Conservation (phyloP, 2,113 vertebrate genomes). For the Sturnira hondurensis region DNA sequence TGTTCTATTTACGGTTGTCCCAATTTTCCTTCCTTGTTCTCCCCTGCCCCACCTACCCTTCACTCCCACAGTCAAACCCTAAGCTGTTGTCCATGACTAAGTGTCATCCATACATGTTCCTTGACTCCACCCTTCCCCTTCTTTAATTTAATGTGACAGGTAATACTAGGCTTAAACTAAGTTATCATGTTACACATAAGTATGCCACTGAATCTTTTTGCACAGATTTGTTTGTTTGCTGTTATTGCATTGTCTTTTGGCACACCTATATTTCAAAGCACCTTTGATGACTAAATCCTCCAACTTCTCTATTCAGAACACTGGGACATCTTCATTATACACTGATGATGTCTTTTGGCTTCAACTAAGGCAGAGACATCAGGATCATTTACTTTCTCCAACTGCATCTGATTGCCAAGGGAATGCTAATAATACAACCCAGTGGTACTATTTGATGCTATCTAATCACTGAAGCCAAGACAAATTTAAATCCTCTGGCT, state of each 20-base stretch:
- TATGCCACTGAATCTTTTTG: neutral
- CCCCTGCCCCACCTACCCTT: too few relatives aligned
- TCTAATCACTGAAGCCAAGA: constrained; percentile 40
- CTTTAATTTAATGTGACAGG: neutral
- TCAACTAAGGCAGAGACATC: constrained; percentile 26
- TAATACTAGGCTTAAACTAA: constrained; percentile 33
- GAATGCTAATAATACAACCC: constrained; percentile 28
- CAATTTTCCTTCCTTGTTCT: too few relatives aligned
- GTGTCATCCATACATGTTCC: too few relatives aligned
- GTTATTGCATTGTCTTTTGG: neutral
- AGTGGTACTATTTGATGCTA: neutral
- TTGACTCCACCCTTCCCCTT: too few relatives aligned
- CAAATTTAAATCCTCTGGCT: neutral
- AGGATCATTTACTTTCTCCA: constrained; percentile 46
- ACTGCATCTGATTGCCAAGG: constrained; percentile 2
- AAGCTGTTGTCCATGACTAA: too few relatives aligned
- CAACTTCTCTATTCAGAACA: constrained; percentile 36
- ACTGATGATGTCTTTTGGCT: constrained; percentile 52
- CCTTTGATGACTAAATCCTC: constrained; percentile 56
- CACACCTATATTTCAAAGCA: neutral
- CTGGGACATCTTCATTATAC: constrained; percentile 38
- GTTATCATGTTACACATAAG: constrained; percentile 12
- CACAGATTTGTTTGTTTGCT: neutral
- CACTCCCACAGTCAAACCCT: too few relatives aligned
- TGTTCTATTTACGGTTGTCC: too few relatives aligned